Evolutionary conservation across 2,113 vertebrate genomes (phyloP), one percentile per base, ranked within the genome.

Genomic region (Sclerurus mexicanus): DNA sequence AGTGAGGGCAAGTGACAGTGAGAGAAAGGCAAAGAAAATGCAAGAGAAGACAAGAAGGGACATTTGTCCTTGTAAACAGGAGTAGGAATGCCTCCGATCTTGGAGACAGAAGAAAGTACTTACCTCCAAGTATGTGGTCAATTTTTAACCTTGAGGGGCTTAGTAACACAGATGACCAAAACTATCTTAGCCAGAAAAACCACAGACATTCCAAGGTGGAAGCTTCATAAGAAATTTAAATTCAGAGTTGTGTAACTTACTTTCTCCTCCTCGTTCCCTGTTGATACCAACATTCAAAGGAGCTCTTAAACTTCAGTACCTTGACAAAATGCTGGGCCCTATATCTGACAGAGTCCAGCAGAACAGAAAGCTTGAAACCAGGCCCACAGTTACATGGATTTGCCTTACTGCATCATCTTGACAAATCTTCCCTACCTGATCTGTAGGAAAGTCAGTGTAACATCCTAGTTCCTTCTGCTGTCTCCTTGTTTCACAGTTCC

Each of bases 1-100:
- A 9, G 25, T 2, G 4, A 5, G 6, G 6, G 9, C 2, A 4
- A 44, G 15, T 33, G 9, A 42, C 35, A 67, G 18, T n/a, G 14
- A 80, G 19, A 68, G 24, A 81, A 71, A 75, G 46, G 18, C 21
- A 50, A 85, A 56, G 24, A 63, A 31, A 76, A 84, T 21, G 23
- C 24, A 80, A 53, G 17, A 58, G 33, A 81, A 79, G 9, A 22
- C 7, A 10, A 63, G 28, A 72, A 49, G 7, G 15, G 12, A 75
- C 7, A n/a, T 74, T 53, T 33, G n/a, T 73, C n/a, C 39, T 85
- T 86, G 47, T 67, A 74, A 68, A 53, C 25, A 68, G 35, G 3
- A 19, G 19, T 25, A 81, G 68, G 55, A 75, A 49, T 30, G 47
- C 20, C 46, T 28, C 37, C n/a, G 23, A 68, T 39, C 62, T 53